These are phyloP conservation scores for Eristalinus sepulchralis DNA, from an alignment of 2,888 invertebrate species.

Conservation along the genomic window DNA sequence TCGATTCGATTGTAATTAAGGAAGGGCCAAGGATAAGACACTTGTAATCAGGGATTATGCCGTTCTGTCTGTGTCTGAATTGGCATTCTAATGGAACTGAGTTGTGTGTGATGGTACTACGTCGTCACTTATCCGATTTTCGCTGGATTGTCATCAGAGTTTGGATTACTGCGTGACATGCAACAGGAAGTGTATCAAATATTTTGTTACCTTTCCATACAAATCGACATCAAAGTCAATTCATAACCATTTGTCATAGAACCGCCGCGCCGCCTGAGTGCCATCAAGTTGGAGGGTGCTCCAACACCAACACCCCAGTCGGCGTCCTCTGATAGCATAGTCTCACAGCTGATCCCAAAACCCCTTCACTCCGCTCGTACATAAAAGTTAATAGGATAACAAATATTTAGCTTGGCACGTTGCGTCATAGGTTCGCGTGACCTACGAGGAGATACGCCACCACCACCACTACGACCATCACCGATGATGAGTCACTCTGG, in stretches of 20 bases:
- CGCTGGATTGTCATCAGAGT: not conserved
- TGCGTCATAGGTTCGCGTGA: constrained; percentile 44
- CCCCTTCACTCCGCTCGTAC: not conserved
- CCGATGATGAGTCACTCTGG: constrained; percentile 30
- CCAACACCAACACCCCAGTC: not conserved
- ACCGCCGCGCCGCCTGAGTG: not conserved
- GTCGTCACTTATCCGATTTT: not conserved
- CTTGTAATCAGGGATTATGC: not conserved
- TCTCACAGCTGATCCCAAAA: constrained; percentile 4
- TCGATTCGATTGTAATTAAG: constrained; percentile 25
- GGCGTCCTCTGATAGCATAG: not conserved
- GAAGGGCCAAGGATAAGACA: not conserved
- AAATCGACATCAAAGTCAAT: not conserved
- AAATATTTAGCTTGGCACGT: constrained; percentile 53
- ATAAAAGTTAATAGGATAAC: constrained; percentile 49
- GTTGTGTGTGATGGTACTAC: not conserved
- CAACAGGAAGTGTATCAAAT: no score
- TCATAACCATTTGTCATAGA: constrained; percentile 36
- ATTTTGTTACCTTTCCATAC: not conserved
- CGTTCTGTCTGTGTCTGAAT: not conserved
- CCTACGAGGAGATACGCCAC: constrained; percentile 35
- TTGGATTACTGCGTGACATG: no score
- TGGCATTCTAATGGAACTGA: not conserved
- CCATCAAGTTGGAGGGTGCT: not conserved
- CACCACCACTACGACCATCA: constrained; percentile 7